Evolutionary conservation across 2,888 invertebrate genomes (phyloP), one percentile per base, ranked within the genome.

Genomic region (Melikaiella ostensackeni): DNA sequence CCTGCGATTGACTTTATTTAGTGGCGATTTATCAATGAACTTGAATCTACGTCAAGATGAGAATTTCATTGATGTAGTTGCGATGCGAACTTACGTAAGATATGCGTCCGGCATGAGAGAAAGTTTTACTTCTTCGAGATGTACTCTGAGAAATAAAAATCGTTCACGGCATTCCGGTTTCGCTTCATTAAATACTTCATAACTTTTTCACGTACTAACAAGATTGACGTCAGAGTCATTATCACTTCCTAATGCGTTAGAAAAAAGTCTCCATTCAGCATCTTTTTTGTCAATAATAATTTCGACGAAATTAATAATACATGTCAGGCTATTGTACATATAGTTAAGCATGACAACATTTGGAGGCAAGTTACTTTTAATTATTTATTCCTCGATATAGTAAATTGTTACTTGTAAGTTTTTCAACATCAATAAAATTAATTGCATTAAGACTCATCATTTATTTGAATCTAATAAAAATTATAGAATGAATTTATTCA

Each of bases 1-100:
- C 21, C 16, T 16, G 42, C 42, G 64, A 19, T 64, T 42, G 21
- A 8, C 24, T 64, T 64, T 2, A 27, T 30, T n/a, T 62, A 42
- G 11, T 7, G 75, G 57, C 61, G 74, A 75, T 77, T 78, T 76
- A 75, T 76, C 79, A 82, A 80, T 82, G 82, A 81, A 82, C 82
- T 82, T 79, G 79, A 79, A 78, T 76, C 76, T 57, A 62, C 38
- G 61, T 76, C 77, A 74, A 75, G 16, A 75, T 75, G 75, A 66
- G 82, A 77, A 77, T 81, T 80, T 80, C 79, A 82, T 82, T 81
- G 78, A 81, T 64, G 77, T 77, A 61, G 61, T 73, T 78, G 79
- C 74, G 76, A 75, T 74, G 75, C 61, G 27, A 59, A 30, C 78
- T 77, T 81, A 77, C 75, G 75, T 79, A 82, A 83, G 76, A 77